Evolutionary conservation across 2,888 invertebrate species (phyloP), one percentile per base, ranked within the genome.

Genomic region (Nephrotoma appendiculata): DNA sequence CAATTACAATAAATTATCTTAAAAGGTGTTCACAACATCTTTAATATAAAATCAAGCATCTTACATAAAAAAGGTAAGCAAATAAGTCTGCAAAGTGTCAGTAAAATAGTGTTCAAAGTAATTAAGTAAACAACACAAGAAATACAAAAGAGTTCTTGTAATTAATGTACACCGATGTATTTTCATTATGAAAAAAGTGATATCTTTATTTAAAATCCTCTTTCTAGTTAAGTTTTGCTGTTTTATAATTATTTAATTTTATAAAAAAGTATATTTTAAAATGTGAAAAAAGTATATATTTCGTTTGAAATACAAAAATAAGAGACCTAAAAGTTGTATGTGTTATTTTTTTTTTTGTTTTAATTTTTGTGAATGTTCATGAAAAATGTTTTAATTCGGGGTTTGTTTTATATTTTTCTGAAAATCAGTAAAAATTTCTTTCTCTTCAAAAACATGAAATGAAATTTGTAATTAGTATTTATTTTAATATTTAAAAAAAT

Each of bases 71-170:
- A 86, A 86, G 86, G 86, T 86, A 86, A 86, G 86, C 86, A 86
- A 43, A 86, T 44, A 86, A 57, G 57, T 86, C 41, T 57, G 86
- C 19, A 86, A 86, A 84, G 57, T 57, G 86, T 86, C 52, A 44
- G 52, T 57, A 86, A 86, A 86, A 86, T 86, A 86, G 86, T 86
- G 86, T 86, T 52, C 31, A 86, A 86, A 86, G 41, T 45, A 86
- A 86, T 31, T 41, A 86, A 86, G 52, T 57, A 86, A 86, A 86
- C 42, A 86, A 86, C 71, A 57, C 71, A 71, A 71, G 71, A 57
- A 31, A 86, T 9, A 84, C 41, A 86, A 86, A 45, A 45, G 48
- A 86, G 31, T 71, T 71, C 86, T 52, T 52, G 52, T 52, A 71
- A 31, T 31, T 19, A 31, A 71, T 31, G 71, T 71, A 41, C 48